phyloP scores from a whole-genome alignment of 2,888 invertebrate genomes.

The Suillia variegata region DNA sequence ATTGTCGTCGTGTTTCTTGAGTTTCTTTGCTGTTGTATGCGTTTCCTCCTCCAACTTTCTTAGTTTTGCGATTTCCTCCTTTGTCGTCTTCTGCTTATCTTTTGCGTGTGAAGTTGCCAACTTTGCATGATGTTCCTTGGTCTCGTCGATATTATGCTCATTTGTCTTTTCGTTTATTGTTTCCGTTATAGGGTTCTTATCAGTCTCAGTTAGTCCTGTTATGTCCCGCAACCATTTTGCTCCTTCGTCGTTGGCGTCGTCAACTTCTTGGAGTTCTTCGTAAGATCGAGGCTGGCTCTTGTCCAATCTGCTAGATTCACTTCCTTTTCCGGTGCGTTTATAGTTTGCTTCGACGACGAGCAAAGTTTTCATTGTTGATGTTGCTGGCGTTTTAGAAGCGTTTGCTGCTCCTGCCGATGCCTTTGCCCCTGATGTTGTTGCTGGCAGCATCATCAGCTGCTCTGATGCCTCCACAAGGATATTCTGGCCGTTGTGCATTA shows the following conservation, averaged over 20 bases:
- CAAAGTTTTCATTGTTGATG: not conserved
- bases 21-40: slow-evolving; percentile 13
- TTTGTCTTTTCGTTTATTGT: slow-evolving; percentile 39
- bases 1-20: slow-evolving; percentile 16
- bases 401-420: slow-evolving; percentile 11
- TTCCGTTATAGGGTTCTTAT: slow-evolving; percentile 32
- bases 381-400: slow-evolving; percentile 25
- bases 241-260: too few relatives aligned
- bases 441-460: slow-evolving; percentile 45
- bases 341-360: slow-evolving; percentile 3
- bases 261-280: too few relatives aligned
- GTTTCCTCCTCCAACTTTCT: not conserved
- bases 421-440: slow-evolving; percentile 33
- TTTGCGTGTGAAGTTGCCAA: slow-evolving; percentile 8
- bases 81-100: slow-evolving; percentile 20
- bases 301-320: slow-evolving; percentile 36
- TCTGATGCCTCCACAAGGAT: slow-evolving; percentile 53
- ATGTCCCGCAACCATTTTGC: not conserved
- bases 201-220: slow-evolving; percentile 10
- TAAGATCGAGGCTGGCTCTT: slow-evolving; percentile 40
- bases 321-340: slow-evolving; percentile 27
- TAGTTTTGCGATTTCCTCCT: slow-evolving; percentile 6
- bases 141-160: slow-evolving; percentile 23
- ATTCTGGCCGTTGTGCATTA: slow-evolving; percentile 58
- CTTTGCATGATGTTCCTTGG: not conserved